Evolutionary conservation across 2,888 invertebrate genomes (phyloP).

Genomic region (Plebejus anna): DNA sequence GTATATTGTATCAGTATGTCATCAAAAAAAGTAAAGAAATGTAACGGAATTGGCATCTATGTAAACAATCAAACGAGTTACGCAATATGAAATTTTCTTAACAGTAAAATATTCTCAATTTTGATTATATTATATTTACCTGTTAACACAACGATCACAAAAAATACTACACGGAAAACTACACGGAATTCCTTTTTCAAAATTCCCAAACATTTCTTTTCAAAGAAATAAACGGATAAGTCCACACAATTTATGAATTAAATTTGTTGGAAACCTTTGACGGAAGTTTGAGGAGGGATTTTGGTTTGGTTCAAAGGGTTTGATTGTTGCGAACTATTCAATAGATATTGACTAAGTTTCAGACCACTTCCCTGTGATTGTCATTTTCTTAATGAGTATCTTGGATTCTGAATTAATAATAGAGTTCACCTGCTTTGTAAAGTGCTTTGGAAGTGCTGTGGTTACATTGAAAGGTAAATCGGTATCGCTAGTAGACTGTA

Average conservation of each 20-base stretch:
- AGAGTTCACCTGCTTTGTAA: not conserved
- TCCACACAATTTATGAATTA: not conserved
- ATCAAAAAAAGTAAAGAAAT: no score
- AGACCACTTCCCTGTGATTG: conserved; percentile 24
- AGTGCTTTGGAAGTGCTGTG: not conserved
- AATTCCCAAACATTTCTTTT: not conserved
- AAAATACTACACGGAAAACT: not conserved
- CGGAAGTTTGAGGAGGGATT: conserved; percentile 28
- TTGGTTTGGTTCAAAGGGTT: conserved; percentile 11
- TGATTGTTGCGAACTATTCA: conserved; percentile 31
- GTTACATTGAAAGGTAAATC: not conserved
- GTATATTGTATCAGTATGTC: no score
- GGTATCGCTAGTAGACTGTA: not conserved
- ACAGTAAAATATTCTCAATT: no score
- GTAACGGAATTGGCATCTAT: no score
- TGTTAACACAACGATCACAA: no score
- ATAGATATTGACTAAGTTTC: conserved; percentile 34
- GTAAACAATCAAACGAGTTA: no score
- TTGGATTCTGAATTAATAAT: conserved; percentile 15
- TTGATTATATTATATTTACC: no score
- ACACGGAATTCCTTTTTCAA: not conserved
- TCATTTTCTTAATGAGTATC: conserved; percentile 29
- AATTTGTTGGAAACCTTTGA: conserved; percentile 12
- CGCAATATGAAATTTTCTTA: no score
- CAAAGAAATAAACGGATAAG: not conserved